phyloP scores from a whole-genome alignment of 2,797 vertebrate genomes.

The Crypturellus tataupa region DNA sequence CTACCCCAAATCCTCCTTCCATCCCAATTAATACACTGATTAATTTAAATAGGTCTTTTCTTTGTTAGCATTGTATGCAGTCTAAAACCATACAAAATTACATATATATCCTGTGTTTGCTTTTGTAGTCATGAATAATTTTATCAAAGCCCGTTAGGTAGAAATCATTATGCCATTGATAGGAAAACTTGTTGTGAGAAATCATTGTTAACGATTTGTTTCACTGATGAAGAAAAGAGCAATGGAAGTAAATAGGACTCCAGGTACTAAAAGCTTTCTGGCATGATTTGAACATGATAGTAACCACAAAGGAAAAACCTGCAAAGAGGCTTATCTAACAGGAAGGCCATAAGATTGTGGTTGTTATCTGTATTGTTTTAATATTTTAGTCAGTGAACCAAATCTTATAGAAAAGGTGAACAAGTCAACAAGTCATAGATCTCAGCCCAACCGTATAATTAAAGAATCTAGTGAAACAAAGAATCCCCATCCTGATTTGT shows the following conservation, averaged over 20 bases:
- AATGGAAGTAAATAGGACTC: not conserved
- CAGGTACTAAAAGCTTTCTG: not conserved
- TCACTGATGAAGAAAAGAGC: not conserved
- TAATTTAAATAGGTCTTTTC: not conserved
- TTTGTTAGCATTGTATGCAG: not conserved
- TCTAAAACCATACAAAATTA: not conserved
- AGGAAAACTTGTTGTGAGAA: slow-evolving; percentile 11
- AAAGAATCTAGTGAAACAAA: not conserved
- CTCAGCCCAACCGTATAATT: not conserved
- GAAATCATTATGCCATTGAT: not conserved
- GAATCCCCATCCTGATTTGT: not conserved
- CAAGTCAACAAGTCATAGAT: not conserved
- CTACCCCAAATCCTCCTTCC: no score
- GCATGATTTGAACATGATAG: not conserved
- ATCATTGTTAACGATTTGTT: slow-evolving; percentile 44
- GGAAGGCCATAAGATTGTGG: not conserved
- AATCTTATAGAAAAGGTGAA: not conserved
- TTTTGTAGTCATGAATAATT: slow-evolving; percentile 6
- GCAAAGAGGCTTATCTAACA: not conserved
- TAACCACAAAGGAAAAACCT: not conserved
- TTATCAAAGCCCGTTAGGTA: not conserved
- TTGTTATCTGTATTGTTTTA: not conserved
- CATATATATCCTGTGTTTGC: not conserved
- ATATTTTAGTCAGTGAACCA: not conserved
- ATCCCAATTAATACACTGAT: not conserved